Percentiles rank a stretch among this genome's conserved stretches.
These are phyloP conservation scores for Desoria tigrina DNA, from an alignment of 2,888 invertebrate species.

Conservation along the genomic window DNA sequence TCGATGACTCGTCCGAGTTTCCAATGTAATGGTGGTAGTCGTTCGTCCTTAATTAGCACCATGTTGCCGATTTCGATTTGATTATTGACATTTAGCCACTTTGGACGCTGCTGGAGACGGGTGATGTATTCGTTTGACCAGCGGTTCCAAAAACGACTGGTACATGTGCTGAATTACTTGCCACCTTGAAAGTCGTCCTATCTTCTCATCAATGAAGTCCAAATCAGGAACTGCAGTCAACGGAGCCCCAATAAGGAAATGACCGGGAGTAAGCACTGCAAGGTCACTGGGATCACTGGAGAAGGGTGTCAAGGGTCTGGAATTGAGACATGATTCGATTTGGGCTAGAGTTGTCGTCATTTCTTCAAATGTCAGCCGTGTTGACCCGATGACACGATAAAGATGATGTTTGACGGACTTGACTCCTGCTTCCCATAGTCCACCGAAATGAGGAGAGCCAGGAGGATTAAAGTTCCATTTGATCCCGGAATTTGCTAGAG, in stretches of 20 bases:
- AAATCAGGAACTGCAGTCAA: too few species aligned
- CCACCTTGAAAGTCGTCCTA: too few species aligned
- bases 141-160: too few species aligned
- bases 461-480: slow-evolving; percentile 56
- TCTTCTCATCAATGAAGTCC: too few species aligned
- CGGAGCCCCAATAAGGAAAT: slow-evolving; percentile 41
- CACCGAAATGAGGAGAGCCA: slow-evolving; percentile 55
- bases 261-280: slow-evolving; percentile 49
- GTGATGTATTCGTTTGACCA: too few species aligned
- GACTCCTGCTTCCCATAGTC: slow-evolving; percentile 56
- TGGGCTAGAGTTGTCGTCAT: slow-evolving; percentile 54
- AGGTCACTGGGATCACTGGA: slow-evolving; percentile 51
- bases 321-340: slow-evolving; percentile 55
- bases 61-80: too few species aligned
- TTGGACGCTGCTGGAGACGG: too few species aligned
- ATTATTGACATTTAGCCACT: too few species aligned
- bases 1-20: too few species aligned
- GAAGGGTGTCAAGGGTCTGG: slow-evolving; percentile 52
- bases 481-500: slow-evolving; percentile 40
- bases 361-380: slow-evolving; percentile 54
- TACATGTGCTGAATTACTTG: too few species aligned
- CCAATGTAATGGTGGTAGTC: too few species aligned
- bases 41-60: too few species aligned
- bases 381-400: slow-evolving; percentile 50
- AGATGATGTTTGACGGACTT: slow-evolving; percentile 55